Evolutionary conservation across 2,113 vertebrate genomes (phyloP).

Genomic region (Alouatta palliata): DNA sequence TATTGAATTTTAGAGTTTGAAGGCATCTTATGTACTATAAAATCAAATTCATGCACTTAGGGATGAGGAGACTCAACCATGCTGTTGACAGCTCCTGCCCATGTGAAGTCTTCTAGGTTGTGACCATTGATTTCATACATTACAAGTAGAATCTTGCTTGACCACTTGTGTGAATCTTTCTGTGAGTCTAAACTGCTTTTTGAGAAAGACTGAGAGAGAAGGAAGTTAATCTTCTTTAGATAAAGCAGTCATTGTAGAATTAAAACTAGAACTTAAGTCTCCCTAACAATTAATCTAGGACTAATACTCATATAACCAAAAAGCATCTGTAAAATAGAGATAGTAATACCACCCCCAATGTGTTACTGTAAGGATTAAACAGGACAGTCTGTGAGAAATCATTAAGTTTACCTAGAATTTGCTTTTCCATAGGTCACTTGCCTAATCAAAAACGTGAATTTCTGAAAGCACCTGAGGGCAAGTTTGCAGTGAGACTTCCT

Average conservation of each 20-base stretch:
- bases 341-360: not conserved
- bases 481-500: not conserved
- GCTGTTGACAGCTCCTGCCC: not conserved
- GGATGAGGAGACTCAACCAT: not conserved
- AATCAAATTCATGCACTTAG: not conserved
- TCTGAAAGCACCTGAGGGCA: not conserved
- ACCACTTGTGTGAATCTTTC: not conserved
- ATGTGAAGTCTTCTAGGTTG: constrained; percentile 16
- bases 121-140: constrained; percentile 8
- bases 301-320: not conserved
- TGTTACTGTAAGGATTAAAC: not conserved
- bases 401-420: not conserved
- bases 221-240: constrained; percentile 24
- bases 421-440: not conserved
- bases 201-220: not conserved
- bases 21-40: not conserved
- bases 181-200: not conserved
- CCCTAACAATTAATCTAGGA: not conserved
- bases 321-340: not conserved
- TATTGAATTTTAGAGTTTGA: not conserved
- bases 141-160: not conserved
- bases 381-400: not conserved
- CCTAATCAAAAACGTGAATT: not conserved
- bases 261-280: not conserved
- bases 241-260: not conserved